phyloP scores from a whole-genome alignment of 2,113 vertebrate genomes.

The Rhizomys pruinosus region DNA sequence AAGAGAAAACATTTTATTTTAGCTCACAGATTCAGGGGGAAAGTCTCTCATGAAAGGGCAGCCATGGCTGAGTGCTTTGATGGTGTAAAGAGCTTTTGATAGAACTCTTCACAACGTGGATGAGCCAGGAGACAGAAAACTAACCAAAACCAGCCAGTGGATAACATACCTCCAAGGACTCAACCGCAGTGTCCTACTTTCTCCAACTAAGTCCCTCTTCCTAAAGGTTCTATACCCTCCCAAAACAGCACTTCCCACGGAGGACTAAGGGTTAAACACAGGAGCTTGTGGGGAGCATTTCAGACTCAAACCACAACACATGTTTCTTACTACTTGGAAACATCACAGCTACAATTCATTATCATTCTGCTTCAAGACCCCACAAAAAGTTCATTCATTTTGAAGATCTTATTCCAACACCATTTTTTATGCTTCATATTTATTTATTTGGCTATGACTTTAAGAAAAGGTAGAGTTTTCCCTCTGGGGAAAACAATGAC shows the following conservation, averaged over 20 bases:
- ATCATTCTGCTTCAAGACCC: background rate
- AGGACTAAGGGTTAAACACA: background rate
- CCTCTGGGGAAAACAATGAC: background rate
- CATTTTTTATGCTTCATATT: constrained; percentile 27
- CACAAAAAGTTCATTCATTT: background rate
- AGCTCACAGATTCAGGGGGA: background rate
- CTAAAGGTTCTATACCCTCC: background rate
- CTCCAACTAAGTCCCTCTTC: background rate
- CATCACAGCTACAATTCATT: background rate
- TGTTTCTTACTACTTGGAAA: background rate
- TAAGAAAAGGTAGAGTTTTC: background rate
- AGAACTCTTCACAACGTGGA: background rate
- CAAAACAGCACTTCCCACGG: background rate
- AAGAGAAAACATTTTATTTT: background rate
- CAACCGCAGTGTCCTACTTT: background rate
- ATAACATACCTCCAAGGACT: background rate
- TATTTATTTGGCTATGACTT: constrained; percentile 6
- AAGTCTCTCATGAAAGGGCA: background rate
- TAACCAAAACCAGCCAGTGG: background rate
- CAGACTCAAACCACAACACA: background rate
- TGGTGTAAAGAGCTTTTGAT: background rate
- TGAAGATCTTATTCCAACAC: background rate
- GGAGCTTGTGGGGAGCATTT: background rate
- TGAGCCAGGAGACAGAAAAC: background rate
- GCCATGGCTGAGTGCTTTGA: background rate